Evolutionary conservation across 2,797 vertebrate genomes (phyloP), one percentile per base, ranked within the genome.

Genomic region (Mycteria americana): DNA sequence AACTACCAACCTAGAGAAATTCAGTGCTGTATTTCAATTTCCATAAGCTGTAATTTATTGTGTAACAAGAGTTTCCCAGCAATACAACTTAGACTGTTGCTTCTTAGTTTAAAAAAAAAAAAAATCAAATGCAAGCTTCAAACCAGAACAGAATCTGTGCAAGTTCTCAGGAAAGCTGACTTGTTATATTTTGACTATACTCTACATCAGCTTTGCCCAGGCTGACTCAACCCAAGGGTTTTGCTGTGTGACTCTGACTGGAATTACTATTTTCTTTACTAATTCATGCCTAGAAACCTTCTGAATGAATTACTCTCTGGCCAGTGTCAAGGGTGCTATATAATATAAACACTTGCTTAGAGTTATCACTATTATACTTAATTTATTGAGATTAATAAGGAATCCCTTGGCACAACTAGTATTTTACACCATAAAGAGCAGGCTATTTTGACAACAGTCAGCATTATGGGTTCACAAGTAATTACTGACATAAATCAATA

Each of bases 401-500:
- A 97, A 94, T 89, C 92, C 73, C 81, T 88, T 84, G 87, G 56
- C 77, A 96, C 89, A 82, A 54, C 50, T 64, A 76, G 57, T 88
- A 91, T 96, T 97, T 97, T 92, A 93, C 63, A 91, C 67, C 70
- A 94, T 45, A 95, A 93, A 72, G 57, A 85, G 76, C 88, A 91
- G 91, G 82, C 68, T 94, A 31, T 95, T 97, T 96, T 96, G 97
- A 97, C 97, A 98, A 95, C 82, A 92, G 92, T 95, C 96, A 93
- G 95, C 92, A 94, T 93, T 93, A 97, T 31, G 37, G 56, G 92
- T 91, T 97, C 92, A 96, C 24, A 15, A 97, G 92, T 96, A 98
- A 98, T 97, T 98, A 98, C 97, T 97, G 95, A 95, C 92, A 97
- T 97, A 98, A 98, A 98, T 98, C 98, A 97, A 97, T 95, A 97